These are phyloP conservation scores for Drosophila prosaltans DNA, from an alignment of 1,140 invertebrate genomes.

Conservation along the genomic window DNA sequence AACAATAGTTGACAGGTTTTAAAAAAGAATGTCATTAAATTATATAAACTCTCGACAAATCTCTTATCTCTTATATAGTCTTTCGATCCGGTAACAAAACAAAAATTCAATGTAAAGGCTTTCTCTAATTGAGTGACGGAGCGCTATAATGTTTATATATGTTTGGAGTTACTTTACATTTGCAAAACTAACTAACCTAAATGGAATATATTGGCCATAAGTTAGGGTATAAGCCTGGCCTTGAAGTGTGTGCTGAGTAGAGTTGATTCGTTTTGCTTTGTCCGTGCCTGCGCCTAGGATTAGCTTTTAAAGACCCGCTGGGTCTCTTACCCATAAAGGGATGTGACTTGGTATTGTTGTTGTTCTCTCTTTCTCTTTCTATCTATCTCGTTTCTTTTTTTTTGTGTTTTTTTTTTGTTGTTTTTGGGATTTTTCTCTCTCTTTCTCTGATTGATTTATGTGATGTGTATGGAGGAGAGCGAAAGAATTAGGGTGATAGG, in stretches of 20 bases:
- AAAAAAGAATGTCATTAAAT: no score
- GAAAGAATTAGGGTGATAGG: slow-evolving; percentile 3
- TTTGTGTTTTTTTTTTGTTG: neutral
- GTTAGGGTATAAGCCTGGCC: slow-evolving; percentile 11
- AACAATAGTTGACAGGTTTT: no score
- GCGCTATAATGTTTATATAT: no score
- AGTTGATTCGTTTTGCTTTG: slow-evolving; percentile 9
- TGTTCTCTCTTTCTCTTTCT: neutral
- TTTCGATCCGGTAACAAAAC: no score
- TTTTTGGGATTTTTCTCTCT: slow-evolving; percentile 16
- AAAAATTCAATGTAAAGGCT: no score
- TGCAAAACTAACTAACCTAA: neutral
- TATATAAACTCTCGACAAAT: no score
- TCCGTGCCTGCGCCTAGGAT: slow-evolving; percentile 43
- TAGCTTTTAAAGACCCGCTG: slow-evolving; percentile 54
- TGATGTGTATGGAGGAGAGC: slow-evolving; percentile 3
- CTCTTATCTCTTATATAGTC: no score
- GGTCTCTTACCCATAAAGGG: slow-evolving; percentile 49
- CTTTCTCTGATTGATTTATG: slow-evolving; percentile 70
- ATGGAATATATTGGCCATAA: neutral
- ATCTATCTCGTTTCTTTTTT: neutral
- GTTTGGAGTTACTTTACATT: neutral
- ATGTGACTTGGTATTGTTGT: slow-evolving; percentile 33
- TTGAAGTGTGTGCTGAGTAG: slow-evolving; percentile 6
- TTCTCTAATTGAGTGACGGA: no score